Evolutionary conservation across 1,140 invertebrate genomes (phyloP).

Genomic region (Platorchestia sp.): DNA sequence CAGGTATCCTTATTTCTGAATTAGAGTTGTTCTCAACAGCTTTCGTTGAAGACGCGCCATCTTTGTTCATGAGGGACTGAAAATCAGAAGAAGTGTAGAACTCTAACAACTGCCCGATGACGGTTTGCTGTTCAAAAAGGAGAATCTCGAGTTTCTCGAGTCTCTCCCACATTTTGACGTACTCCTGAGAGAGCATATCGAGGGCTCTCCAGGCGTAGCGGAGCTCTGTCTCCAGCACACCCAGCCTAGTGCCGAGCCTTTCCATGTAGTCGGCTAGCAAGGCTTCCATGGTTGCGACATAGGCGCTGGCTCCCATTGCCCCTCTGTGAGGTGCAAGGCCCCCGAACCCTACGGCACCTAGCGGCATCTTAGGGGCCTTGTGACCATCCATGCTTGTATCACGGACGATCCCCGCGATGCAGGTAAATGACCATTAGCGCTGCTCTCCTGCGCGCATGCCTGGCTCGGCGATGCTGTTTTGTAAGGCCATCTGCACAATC

Average conservation of each 20-base stretch:
- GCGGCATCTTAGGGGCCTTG: conserved; percentile 45
- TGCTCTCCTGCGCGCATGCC: not conserved
- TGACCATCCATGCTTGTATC: not conserved
- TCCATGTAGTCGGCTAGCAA: conserved; percentile 89
- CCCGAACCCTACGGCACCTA: conserved; percentile 11
- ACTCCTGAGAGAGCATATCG: conserved; percentile 90
- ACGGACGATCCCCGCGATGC: not conserved
- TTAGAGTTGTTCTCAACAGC: conserved; percentile 23
- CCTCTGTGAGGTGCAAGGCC: not conserved
- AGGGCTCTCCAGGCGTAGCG: conserved; percentile 92
- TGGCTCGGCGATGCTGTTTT: not conserved
- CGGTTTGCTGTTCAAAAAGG: conserved; percentile 89
- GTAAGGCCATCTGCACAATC: not conserved
- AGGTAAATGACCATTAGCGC: not conserved
- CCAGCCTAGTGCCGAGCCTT: conserved; percentile 85
- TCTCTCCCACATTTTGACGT: conserved; percentile 93
- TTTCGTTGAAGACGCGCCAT: conserved; percentile 57
- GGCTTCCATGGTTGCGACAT: conserved; percentile 69
- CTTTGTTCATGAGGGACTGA: conserved; percentile 67
- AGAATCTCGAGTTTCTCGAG: conserved; percentile 92
- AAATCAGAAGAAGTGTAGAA: conserved; percentile 75
- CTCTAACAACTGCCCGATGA: conserved; percentile 89
- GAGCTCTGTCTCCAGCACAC: conserved; percentile 88
- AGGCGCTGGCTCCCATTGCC: conserved; percentile 56
- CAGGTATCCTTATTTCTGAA: conserved; percentile 72